Evolutionary conservation across 2,888 invertebrate species (phyloP).

Genomic region (Eristalis tenax): DNA sequence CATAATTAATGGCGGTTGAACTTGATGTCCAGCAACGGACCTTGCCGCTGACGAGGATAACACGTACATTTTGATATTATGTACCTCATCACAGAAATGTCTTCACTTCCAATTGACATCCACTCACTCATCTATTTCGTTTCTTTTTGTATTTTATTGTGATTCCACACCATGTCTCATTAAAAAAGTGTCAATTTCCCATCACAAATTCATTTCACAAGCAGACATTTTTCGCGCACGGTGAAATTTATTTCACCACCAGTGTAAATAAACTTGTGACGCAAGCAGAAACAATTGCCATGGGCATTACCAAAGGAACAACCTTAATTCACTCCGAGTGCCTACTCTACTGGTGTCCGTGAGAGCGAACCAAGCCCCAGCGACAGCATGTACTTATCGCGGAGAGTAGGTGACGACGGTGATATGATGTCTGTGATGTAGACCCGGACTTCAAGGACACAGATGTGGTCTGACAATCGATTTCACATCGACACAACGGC

Average conservation of each 20-base stretch:
- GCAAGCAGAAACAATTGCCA: not conserved
- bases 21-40: too few relatives aligned
- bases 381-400: not conserved
- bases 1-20: too few relatives aligned
- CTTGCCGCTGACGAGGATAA: too few relatives aligned
- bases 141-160: too few relatives aligned
- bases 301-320: not conserved
- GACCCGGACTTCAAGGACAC: conserved; percentile 53
- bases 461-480: conserved; percentile 39
- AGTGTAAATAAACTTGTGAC: conserved; percentile 13
- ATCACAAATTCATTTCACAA: too few relatives aligned
- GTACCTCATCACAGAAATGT: too few relatives aligned
- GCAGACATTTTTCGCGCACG: not conserved
- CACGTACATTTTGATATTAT: too few relatives aligned
- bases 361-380: not conserved
- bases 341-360: not conserved
- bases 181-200: too few relatives aligned
- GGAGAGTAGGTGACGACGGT: conserved; percentile 4
- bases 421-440: not conserved
- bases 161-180: too few relatives aligned
- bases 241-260: not conserved
- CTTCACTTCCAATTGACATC: too few relatives aligned
- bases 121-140: too few relatives aligned
- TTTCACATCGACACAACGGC: conserved; percentile 27
- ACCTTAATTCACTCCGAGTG: conserved; percentile 11